Conservation (phyloP, 92 coral and sea anemone species). For the Zoanthus solanderi region DNA sequence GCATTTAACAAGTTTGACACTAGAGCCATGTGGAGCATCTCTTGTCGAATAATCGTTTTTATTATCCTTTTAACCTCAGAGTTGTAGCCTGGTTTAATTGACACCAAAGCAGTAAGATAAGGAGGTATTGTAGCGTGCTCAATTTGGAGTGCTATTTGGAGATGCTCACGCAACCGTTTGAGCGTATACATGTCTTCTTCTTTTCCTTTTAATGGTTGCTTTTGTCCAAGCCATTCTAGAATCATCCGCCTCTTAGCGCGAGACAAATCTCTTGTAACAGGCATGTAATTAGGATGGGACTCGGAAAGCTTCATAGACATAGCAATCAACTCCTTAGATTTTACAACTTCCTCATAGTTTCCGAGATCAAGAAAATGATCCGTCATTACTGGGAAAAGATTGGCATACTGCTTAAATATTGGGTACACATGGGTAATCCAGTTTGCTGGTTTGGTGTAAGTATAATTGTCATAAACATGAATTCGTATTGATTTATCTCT, state of each 20-base stretch:
- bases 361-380: conserved; percentile 76
- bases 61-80: conserved; percentile 55
- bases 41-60: conserved; percentile 62
- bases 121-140: conserved; percentile 87
- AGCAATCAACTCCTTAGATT: conserved; percentile 42
- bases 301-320: conserved; percentile 62
- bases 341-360: conserved; percentile 74
- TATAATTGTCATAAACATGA: conserved; percentile 49
- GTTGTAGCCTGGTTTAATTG: conserved; percentile 75
- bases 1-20: conserved; percentile 88
- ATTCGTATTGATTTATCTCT: conserved; percentile 57
- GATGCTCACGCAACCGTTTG: conserved; percentile 52
- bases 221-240: conserved; percentile 66
- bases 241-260: conserved; percentile 63
- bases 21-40: conserved; percentile 81
- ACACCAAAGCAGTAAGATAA: conserved; percentile 73
- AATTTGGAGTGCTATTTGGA: conserved; percentile 76
- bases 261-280: conserved; percentile 81
- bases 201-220: conserved; percentile 59
- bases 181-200: conserved; percentile 49
- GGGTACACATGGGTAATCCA: conserved; percentile 82
- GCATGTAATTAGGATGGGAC: conserved; percentile 84
- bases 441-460: conserved; percentile 41
- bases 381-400: conserved; percentile 82
- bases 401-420: conserved; percentile 84